Evolutionary conservation across 2,888 invertebrate genomes (phyloP), one percentile per base, ranked within the genome.

Genomic region (Parnassius apollo): DNA sequence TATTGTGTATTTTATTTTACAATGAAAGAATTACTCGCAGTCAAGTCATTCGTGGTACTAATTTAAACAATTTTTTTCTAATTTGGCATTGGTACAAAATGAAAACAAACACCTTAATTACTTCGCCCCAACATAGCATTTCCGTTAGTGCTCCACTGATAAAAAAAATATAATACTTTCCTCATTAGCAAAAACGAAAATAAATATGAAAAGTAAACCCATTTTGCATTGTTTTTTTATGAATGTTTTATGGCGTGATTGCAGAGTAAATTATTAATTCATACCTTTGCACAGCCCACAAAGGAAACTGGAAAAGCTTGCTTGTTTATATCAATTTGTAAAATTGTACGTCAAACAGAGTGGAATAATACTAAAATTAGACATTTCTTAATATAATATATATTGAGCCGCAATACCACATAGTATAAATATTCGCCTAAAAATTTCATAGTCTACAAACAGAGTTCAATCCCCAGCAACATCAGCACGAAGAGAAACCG

Each of bases 71-170:
- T 1, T 73, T 74, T 82, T 83, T 82, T 78, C 72, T 73, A 79
- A 83, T 86, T 88, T 89, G 90, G 89, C 89, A 83, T 82, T 45
- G 73, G 73, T 75, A 74, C 82, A 73, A 85, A 83, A 86, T 80
- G 85, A 85, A 86, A 84, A 74, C 75, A 72, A 75, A 74, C 76
- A 83, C 78, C 80, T 80, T 87, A 88, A 89, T 88, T 89, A 83
- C 83, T 81, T 70, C 80, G 83, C 82, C 84, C 86, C 71, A 70
- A 81, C 84, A 86, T 77, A 80, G 77, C 68, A 68, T 71, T 77
- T 72, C 68, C 75, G 80, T 82, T 80, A 59, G 18, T 45, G 62
- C 45, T 35, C 7, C 35, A 55, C 51, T 9, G 35, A 44, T 54
- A 50, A 62, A 62, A 60, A 60, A 62, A 62, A 62, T 69, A 69